phyloP scores from a whole-genome alignment of 2,113 vertebrate species.

The Urocitellus parryii region DNA sequence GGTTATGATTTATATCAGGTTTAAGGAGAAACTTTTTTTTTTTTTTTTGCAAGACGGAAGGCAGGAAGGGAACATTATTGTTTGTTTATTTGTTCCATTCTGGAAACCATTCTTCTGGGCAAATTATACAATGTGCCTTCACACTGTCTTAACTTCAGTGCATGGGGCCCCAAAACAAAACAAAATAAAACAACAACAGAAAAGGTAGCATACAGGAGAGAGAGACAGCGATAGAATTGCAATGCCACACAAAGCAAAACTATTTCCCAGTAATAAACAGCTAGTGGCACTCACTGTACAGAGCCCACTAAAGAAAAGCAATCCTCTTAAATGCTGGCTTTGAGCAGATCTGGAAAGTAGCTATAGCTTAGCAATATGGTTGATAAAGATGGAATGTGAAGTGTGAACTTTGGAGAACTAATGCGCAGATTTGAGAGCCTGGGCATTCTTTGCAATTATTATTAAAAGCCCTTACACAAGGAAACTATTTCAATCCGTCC shows the following conservation, averaged over 20 bases:
- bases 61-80: neutral
- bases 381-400: neutral
- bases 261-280: neutral
- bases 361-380: neutral
- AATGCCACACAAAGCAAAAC: neutral
- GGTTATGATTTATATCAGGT: neutral
- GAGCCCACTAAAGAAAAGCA: neutral
- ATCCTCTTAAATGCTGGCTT: slow-evolving; percentile 2
- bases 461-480: neutral
- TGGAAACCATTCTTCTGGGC: neutral
- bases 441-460: neutral
- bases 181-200: neutral
- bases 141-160: neutral
- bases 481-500: neutral
- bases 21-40: neutral
- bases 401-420: neutral
- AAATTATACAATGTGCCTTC: neutral
- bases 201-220: neutral
- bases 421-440: neutral
- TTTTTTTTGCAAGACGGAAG: neutral
- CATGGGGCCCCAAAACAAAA: too few relatives aligned
- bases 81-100: neutral
- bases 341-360: neutral
- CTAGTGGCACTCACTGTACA: neutral
- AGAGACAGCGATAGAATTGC: neutral